These are phyloP conservation scores for Microctonus hyperodae DNA, from an alignment of 2,888 invertebrate genomes.

Conservation along the genomic window DNA sequence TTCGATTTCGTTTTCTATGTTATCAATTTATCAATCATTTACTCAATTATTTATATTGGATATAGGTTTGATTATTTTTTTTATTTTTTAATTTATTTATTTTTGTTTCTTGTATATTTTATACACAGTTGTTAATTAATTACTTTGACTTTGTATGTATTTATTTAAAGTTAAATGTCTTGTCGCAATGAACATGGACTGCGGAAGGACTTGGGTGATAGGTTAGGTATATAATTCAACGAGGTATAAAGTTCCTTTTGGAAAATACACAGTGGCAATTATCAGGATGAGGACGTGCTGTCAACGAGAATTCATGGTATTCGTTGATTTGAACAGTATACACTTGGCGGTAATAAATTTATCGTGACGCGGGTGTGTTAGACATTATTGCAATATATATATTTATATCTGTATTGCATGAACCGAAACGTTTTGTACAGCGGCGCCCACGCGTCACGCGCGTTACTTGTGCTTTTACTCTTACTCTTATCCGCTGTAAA, in stretches of 20 bases:
- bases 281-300: slow-evolving; percentile 19
- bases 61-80: no score
- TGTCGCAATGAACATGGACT: slow-evolving; percentile 1
- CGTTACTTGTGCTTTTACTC: neutral
- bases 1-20: no score
- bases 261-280: slow-evolving; percentile 10
- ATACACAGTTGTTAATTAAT: neutral
- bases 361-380: slow-evolving; percentile 7
- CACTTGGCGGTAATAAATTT: slow-evolving; percentile 26
- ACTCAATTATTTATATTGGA: no score
- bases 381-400: neutral
- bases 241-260: neutral
- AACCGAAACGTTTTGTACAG: slow-evolving; percentile 9
- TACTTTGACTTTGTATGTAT: neutral
- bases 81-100: neutral
- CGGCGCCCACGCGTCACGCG: slow-evolving; percentile 23
- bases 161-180: neutral
- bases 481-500: neutral
- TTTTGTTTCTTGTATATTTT: neutral
- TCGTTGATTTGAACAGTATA: slow-evolving; percentile 23
- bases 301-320: slow-evolving; percentile 21
- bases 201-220: slow-evolving; percentile 2
- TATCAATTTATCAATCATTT: no score
- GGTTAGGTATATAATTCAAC: slow-evolving; percentile 4
- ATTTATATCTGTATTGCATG: neutral